Base-by-base conservation (phyloP, 2,797 vertebrate genomes). In the Syngnathus rostellatus region DNA sequence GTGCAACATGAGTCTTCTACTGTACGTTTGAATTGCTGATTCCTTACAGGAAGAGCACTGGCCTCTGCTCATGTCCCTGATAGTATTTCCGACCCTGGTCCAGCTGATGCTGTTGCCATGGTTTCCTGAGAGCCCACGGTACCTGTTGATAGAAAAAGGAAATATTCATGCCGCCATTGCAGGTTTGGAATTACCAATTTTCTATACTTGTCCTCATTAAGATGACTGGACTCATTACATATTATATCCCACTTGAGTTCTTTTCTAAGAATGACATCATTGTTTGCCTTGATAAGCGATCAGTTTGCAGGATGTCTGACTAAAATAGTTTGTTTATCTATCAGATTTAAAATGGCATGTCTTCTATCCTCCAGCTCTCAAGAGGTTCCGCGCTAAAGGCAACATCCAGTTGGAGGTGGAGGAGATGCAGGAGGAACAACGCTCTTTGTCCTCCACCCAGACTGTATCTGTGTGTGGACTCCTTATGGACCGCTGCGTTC, bases 121-220 rank as follows among this genome's bases (percentile, higher is more conserved):
- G 91, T 95, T 96, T 84, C 94, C 94, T 0, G 94, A 97, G 84
- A 96, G 94, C 80, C 95, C 95, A 0, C 91, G 95, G 0, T 95
- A 94, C 81, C 86, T 97, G 69, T 84, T 97, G 73, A 95, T 96
- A 64, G 94, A 97, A 78, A 94, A 89, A 70, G 87, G 83, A 0
- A 87, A 97, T 0, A 0, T 93, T 68, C 85, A 81, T 0, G 90
- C 90, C 63, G 91, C 95, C 51, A 87, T 93, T 10, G 72, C 81
- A 81, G 95, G 95, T 97, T 71, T 82, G 81, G 21, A 53, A 53
- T 2, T 3, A n/a, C 21, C 50, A 2, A 1, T 51, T 51, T 50
- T 50, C 48, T n/a, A 2, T 19, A 50, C 6, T 50, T 50, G 48
- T 51, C 50, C 50, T 51, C 50, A 21, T 10, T 51, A 51, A 1